phyloP scores from a whole-genome alignment of 2,888 invertebrate species.

The Trypoxylon attenuatum region DNA sequence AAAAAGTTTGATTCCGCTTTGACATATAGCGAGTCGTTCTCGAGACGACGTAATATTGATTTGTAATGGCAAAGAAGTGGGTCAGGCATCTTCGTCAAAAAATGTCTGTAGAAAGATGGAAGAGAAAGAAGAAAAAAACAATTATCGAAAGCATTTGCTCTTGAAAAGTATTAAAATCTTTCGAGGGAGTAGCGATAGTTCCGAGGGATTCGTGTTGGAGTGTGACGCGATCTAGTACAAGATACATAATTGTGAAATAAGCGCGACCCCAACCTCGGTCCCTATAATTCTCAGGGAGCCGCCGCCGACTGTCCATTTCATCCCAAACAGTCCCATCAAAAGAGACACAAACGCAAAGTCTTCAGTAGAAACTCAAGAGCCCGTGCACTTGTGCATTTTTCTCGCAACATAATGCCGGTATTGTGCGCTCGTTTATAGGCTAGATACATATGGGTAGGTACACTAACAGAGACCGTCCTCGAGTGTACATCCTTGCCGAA shows the following conservation, averaged over 20 bases:
- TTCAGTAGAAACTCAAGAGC: constrained; percentile 68
- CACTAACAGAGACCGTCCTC: constrained; percentile 33
- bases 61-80: constrained; percentile 53
- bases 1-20: constrained; percentile 59
- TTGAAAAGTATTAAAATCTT: not conserved
- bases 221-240: too few relatives aligned
- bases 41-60: constrained; percentile 55
- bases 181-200: too few relatives aligned
- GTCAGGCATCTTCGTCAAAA: constrained; percentile 46
- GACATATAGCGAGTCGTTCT: constrained; percentile 51
- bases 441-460: constrained; percentile 60
- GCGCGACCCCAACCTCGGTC: constrained; percentile 1
- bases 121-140: not conserved
- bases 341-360: constrained; percentile 60
- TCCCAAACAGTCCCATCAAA: constrained; percentile 48
- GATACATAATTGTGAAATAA: too few relatives aligned
- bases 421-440: constrained; percentile 59
- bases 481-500: constrained; percentile 34
- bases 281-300: constrained; percentile 12
- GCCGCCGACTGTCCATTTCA: constrained; percentile 65
- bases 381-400: constrained; percentile 61
- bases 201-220: too few relatives aligned
- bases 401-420: constrained; percentile 40
- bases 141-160: not conserved
- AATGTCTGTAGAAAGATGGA: not conserved